Evolutionary conservation across 2,797 vertebrate species (phyloP), one percentile per base, ranked within the genome.

Genomic region (Periophthalmus magnuspinnatus): DNA sequence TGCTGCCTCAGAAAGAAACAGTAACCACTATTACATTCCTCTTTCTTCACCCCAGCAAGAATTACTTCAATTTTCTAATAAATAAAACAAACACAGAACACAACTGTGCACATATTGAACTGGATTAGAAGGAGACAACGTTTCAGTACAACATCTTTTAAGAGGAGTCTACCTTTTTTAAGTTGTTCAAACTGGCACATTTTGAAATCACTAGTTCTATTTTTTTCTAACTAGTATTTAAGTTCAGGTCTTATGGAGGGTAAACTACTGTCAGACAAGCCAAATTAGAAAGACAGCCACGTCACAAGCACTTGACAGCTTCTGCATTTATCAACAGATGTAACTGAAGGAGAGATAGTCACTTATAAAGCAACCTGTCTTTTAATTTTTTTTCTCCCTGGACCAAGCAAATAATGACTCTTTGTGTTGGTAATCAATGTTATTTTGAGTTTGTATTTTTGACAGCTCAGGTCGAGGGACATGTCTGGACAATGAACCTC

Each of bases 381-480:
- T 60, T 62, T 38, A 0, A 59, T 76, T 47, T 50, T 34, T 45
- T 57, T 67, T 45, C 65, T 36, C 58, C 48, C 21, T 58, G 41
- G 36, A 66, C 63, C 36, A 65, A 67, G 71, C 74, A 70, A 34
- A 84, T 78, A 83, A 79, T 70, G 70, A 65, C 69, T 79, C 69
- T 85, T 76, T 86, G 82, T 92, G 86, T 83, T 85, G 93, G 89
- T 45, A 93, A 93, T 87, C 85, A 92, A 83, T 93, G 82, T 91
- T 90, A 93, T 91, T 93, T 88, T 91, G 89, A 89, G 87, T 93
- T 92, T 93, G 91, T 92, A 90, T 96, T 94, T 96, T 94, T 93
- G 95, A 97, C 96, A 99, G 97, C 96, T 99, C 97, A 94, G 97
- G 97, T 95, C 97, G 97, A 92, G 97, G 97, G 93, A 97, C 96